phyloP scores from a whole-genome alignment of 2,113 vertebrate genomes.

The Crotophaga sulcirostris region DNA sequence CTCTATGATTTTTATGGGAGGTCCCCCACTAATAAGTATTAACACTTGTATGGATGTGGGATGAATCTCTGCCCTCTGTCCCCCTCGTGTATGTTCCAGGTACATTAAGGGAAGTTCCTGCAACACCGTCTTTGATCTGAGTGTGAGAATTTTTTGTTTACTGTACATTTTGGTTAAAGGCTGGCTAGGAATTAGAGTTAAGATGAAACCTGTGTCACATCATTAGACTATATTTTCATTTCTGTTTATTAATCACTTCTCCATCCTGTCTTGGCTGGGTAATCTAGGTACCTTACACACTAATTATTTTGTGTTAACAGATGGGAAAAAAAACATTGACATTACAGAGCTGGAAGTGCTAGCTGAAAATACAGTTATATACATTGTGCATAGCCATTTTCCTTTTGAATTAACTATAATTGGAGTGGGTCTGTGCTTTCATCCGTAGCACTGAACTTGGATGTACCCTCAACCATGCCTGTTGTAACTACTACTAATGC shows the following conservation, averaged over 20 bases:
- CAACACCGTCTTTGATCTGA: accelerated
- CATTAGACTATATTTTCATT: neutral
- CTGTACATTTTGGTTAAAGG: neutral
- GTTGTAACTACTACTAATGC: neutral
- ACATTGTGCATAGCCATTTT: neutral
- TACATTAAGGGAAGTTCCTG: neutral
- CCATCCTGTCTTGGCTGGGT: neutral
- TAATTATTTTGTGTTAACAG: neutral
- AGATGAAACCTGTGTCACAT: neutral
- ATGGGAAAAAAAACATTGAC: accelerated
- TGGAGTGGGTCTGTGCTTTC: neutral
- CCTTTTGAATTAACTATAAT: neutral
- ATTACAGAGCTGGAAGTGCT: neutral
- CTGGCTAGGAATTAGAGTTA: neutral
- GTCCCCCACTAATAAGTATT: neutral
- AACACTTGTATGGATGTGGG: neutral
- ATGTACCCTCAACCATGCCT: neutral
- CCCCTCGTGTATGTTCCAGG: neutral
- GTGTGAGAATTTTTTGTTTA: neutral
- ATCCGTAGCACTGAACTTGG: neutral
- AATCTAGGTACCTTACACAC: neutral
- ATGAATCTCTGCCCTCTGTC: neutral
- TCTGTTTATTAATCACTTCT: neutral
- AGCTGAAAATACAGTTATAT: neutral
- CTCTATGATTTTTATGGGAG: neutral